Conservation (phyloP, 92 coral and sea anemone genomes). For the Porites divaricata region DNA sequence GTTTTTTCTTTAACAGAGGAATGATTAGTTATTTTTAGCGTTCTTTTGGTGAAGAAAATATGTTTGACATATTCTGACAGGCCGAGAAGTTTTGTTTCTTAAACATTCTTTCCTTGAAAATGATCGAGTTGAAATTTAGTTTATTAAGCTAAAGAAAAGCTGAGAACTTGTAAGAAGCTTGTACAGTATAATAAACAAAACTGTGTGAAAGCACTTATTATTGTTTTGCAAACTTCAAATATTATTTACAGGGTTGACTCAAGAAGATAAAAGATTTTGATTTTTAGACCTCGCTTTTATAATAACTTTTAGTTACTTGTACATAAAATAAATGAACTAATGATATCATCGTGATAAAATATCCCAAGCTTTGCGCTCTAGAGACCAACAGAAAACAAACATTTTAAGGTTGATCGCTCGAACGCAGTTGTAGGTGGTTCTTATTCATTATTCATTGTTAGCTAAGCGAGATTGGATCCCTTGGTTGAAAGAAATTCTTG, state of each 20-base stretch:
- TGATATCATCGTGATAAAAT: conserved; percentile 19
- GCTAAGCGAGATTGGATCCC: neutral
- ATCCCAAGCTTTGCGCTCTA: conserved; percentile 31
- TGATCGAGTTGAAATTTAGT: neutral
- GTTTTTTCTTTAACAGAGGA: neutral
- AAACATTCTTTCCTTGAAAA: neutral
- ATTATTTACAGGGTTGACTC: neutral
- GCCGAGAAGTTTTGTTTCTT: neutral
- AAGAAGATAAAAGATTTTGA: neutral
- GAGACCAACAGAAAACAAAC: conserved; percentile 23
- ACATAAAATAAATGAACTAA: neutral
- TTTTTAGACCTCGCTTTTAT: neutral
- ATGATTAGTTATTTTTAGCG: neutral
- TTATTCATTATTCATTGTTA: conserved; percentile 32
- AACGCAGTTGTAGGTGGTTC: conserved; percentile 1
- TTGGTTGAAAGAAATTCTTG: conserved; percentile 15
- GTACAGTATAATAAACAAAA: too few species aligned
- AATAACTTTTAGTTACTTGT: too few species aligned
- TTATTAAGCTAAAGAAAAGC: too few species aligned
- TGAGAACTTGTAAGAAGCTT: too few species aligned
- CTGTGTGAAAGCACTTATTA: too few species aligned
- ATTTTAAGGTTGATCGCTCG: conserved; percentile 25
- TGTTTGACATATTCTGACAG: neutral
- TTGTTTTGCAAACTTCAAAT: too few species aligned
- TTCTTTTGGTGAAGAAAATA: neutral